These are phyloP conservation scores for Dinocampus coccinellae DNA, from an alignment of 2,888 invertebrate species.

Conservation along the genomic window DNA sequence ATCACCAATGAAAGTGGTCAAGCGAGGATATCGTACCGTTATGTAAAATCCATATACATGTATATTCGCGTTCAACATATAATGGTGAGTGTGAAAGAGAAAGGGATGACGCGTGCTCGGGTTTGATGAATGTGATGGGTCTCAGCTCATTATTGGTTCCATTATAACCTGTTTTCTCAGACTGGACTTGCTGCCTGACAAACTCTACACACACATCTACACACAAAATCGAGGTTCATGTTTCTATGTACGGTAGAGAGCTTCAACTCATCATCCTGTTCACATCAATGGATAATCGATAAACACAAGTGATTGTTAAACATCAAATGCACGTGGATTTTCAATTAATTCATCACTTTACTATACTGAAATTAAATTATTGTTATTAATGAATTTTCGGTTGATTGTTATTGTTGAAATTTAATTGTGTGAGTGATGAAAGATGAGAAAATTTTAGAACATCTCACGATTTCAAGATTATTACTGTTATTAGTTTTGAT, in stretches of 20 bases:
- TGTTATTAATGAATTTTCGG: not conserved
- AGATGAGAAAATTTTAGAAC: not conserved
- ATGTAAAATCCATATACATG: conserved; percentile 11
- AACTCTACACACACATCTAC: conserved; percentile 44
- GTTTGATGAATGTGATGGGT: conserved; percentile 60
- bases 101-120: conserved; percentile 36
- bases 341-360: not conserved
- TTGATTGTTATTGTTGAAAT: too few relatives aligned
- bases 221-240: conserved; percentile 32
- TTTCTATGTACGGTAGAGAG: conserved; percentile 36
- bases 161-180: conserved; percentile 56
- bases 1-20: conserved; percentile 3
- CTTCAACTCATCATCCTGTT: conserved; percentile 30
- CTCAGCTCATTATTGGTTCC: conserved; percentile 58
- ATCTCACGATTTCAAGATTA: not conserved
- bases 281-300: conserved; percentile 9
- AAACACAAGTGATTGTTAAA: not conserved
- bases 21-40: not conserved
- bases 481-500: not conserved
- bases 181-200: conserved; percentile 46
- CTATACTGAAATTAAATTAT: not conserved
- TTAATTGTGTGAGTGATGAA: conserved; percentile 24
- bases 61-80: not conserved
- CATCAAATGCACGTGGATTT: not conserved
- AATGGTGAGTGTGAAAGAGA: not conserved